A percentile compares a stretch with the other conserved stretches of the same genome.
phyloP scores from a whole-genome alignment of 2,113 vertebrate species.

The Bubo scandiacus region DNA sequence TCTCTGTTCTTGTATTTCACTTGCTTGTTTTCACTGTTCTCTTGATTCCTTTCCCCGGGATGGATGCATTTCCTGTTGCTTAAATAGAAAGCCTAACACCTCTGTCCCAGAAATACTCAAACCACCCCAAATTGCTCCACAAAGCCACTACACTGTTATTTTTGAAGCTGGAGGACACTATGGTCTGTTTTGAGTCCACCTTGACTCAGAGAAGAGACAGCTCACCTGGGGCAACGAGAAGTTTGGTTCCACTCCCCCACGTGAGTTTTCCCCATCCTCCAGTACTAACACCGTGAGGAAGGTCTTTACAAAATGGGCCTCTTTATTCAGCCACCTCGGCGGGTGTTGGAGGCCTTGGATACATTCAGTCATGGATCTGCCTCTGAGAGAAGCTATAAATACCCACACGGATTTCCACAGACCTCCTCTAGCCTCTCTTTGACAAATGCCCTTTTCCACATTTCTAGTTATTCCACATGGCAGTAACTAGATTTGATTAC shows the following conservation, averaged over 20 bases:
- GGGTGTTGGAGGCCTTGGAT: neutral
- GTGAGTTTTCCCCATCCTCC: neutral
- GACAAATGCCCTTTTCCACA: fast-evolving
- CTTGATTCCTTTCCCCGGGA: neutral
- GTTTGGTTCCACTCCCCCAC: constrained; percentile 62
- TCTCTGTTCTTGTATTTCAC: neutral
- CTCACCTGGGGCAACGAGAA: constrained; percentile 51
- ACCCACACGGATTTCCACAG: neutral
- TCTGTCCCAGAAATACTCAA: neutral
- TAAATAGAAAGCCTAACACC: neutral
- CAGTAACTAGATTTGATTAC: no score
- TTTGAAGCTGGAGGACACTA: neutral
- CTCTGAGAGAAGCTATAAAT: neutral
- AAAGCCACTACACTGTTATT: neutral
- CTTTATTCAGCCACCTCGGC: neutral
- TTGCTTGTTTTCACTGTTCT: no score
- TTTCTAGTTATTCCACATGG: no score
- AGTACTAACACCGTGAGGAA: constrained; percentile 37
- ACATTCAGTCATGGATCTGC: neutral
- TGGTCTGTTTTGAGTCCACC: fast-evolving
- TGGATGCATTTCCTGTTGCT: fast-evolving
- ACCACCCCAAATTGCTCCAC: neutral
- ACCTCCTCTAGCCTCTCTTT: neutral
- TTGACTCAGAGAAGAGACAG: neutral
- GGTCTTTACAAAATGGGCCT: constrained; percentile 55